Conservation (phyloP, 2,797 vertebrate genomes). For the Tolypeutes matacus region DNA sequence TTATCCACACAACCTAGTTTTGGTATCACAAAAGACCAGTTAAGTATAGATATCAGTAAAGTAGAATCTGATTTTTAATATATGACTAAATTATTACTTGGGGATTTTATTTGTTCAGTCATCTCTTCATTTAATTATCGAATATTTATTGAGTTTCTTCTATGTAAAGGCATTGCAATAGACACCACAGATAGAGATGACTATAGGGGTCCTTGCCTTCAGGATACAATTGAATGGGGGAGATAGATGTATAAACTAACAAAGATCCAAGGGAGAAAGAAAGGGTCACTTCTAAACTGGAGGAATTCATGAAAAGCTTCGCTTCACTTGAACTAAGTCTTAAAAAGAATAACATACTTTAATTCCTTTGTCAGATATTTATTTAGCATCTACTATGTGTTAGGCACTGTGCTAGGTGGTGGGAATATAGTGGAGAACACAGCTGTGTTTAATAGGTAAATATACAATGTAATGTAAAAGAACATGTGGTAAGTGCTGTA, state of each 20-base stretch:
- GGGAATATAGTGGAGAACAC: neutral
- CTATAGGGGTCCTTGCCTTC: neutral
- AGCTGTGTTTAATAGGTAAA: neutral
- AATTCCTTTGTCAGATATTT: neutral
- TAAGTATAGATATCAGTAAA: neutral
- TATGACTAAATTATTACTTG: neutral
- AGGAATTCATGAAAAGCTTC: neutral
- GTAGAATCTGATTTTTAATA: neutral
- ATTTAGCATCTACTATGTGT: neutral
- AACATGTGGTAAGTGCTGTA: neutral
- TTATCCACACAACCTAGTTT: neutral
- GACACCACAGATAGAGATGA: neutral
- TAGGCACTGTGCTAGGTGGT: neutral
- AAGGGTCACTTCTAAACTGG: neutral
- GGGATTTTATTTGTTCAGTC: neutral
- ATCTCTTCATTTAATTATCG: neutral
- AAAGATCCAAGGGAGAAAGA: neutral
- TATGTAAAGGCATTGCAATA: neutral
- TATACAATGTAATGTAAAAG: neutral
- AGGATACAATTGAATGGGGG: neutral
- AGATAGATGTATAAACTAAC: neutral
- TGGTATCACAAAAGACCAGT: neutral
- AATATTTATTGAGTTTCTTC: neutral
- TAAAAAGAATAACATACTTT: neutral
- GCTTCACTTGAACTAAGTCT: slow-evolving; percentile 18